Evolutionary conservation across 1,140 invertebrate species (phyloP).

Genomic region (Linepithema humile): DNA sequence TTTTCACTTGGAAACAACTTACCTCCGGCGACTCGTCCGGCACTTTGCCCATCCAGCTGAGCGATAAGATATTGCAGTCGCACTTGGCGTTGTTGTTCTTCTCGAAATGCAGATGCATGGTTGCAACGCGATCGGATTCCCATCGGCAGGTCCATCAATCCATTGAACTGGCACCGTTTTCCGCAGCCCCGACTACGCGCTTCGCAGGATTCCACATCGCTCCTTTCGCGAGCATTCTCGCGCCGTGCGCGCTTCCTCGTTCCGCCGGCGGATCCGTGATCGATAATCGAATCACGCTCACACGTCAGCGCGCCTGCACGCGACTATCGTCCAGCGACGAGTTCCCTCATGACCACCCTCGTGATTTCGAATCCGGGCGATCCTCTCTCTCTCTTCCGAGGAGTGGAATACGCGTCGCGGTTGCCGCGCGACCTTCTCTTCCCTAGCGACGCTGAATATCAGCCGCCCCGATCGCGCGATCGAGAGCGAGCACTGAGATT

Average conservation of each 20-base stretch:
- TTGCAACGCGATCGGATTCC: constrained; percentile 59
- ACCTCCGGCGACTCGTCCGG: constrained; percentile 97
- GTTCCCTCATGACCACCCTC: constrained; percentile 58
- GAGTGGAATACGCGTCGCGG: background rate
- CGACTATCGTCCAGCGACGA: constrained; percentile 12
- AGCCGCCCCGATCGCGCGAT: background rate
- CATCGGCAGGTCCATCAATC: constrained; percentile 63
- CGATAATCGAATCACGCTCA: constrained; percentile 57
- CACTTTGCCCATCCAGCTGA: constrained; percentile 99
- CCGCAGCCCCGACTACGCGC: constrained; percentile 26
- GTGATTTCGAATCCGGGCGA: constrained; percentile 4
- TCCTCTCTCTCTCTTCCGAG: background rate
- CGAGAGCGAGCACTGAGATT: background rate
- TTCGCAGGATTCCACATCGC: constrained; percentile 21
- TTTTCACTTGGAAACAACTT: constrained; percentile 78
- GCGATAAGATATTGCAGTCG: constrained; percentile 96
- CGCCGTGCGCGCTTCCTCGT: background rate
- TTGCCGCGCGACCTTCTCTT: background rate
- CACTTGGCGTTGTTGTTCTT: constrained; percentile 95
- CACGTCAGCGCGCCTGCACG: constrained; percentile 34
- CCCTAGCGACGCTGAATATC: background rate
- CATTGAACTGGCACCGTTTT: constrained; percentile 48
- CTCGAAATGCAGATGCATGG: constrained; percentile 97
- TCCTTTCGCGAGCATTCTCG: constrained; percentile 23
- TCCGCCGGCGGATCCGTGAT: constrained; percentile 30